phyloP scores from a whole-genome alignment of 2,113 vertebrate genomes.

The Orycteropus afer region DNA sequence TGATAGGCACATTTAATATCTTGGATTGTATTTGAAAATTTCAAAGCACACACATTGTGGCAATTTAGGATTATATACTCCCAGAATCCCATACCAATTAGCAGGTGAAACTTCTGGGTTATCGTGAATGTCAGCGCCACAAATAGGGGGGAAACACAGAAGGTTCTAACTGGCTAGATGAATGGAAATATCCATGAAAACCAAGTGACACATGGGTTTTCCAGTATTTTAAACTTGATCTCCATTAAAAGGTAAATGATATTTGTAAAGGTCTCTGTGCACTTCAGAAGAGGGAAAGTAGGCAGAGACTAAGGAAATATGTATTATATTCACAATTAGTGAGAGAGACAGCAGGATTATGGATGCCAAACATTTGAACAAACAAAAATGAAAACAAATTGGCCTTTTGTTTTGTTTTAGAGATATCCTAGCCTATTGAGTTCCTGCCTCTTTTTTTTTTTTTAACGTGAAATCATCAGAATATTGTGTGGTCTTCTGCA shows the following conservation, averaged over 20 bases:
- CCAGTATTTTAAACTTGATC: background rate
- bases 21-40: conserved; percentile 38
- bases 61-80: background rate
- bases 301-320: background rate
- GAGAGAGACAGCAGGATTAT: background rate
- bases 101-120: background rate
- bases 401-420: background rate
- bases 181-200: background rate
- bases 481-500: background rate
- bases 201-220: background rate
- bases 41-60: background rate
- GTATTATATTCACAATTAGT: background rate
- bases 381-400: background rate
- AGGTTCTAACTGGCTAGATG: background rate
- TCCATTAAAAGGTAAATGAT: background rate
- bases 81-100: conserved; percentile 30
- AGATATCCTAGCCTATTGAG: background rate
- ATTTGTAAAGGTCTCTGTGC: background rate
- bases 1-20: conserved; percentile 6
- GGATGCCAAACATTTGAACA: background rate
- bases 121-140: conserved; percentile 30
- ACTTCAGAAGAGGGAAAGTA: background rate
- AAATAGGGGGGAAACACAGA: background rate
- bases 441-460: background rate
- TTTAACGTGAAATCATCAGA: background rate